phyloP scores from a whole-genome alignment of 2,888 invertebrate genomes.

The Pachycephus smyrnensis region DNA sequence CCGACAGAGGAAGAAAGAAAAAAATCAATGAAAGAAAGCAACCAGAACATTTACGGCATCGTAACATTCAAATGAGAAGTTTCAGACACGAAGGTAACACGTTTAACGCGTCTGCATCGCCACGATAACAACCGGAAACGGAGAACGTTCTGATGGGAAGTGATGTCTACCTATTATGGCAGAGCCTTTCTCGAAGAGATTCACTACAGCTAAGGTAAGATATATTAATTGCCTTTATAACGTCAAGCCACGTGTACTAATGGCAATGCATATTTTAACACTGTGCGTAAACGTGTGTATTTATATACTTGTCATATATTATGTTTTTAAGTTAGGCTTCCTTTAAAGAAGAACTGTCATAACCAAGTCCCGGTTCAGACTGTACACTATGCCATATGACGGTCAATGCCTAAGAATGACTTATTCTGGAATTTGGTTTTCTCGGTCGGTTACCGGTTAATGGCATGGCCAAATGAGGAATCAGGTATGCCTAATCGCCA shows the following conservation, averaged over 20 bases:
- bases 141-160: conserved; percentile 26
- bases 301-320: neutral
- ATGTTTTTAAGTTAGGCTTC: neutral
- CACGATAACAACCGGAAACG: conserved; percentile 5
- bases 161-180: conserved; percentile 64
- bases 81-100: neutral
- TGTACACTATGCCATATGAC: neutral
- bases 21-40: neutral
- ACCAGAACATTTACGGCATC: neutral
- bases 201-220: conserved; percentile 59
- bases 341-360: neutral
- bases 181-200: conserved; percentile 59
- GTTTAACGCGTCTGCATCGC: neutral
- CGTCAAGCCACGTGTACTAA: neutral
- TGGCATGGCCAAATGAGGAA: neutral
- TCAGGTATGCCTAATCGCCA: neutral
- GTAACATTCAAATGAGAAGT: conserved; percentile 2
- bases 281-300: neutral
- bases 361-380: neutral
- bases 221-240: neutral
- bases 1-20: neutral
- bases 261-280: neutral
- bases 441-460: neutral
- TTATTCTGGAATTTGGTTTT: neutral
- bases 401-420: neutral